A percentile compares a stretch with the other conserved stretches of the same genome.
These are phyloP conservation scores for Parochlus steinenii DNA, from an alignment of 2,888 invertebrate genomes.

Conservation along the genomic window DNA sequence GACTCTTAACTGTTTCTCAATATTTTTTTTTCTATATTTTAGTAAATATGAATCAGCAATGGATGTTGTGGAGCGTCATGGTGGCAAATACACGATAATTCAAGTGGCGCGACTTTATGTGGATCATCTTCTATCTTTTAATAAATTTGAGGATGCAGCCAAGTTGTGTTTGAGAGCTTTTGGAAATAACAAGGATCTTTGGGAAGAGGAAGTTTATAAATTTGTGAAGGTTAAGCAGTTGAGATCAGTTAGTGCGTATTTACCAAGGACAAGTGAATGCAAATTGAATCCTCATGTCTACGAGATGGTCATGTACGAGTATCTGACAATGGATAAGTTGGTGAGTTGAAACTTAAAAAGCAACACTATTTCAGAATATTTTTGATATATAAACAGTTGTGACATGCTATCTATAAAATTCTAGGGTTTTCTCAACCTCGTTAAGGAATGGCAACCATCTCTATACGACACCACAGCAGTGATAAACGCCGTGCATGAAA, in stretches of 20 bases:
- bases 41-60: constrained; percentile 73
- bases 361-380: neutral
- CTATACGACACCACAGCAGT: constrained; percentile 72
- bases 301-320: constrained; percentile 88
- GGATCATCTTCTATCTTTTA: constrained; percentile 55
- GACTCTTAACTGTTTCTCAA: neutral
- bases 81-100: constrained; percentile 30
- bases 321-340: constrained; percentile 62
- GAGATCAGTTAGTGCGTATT: constrained; percentile 58
- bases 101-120: constrained; percentile 45
- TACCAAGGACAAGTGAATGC: constrained; percentile 56
- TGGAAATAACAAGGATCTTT: constrained; percentile 62
- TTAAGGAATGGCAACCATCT: constrained; percentile 76
- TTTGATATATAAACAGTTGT: neutral
- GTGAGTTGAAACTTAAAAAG: constrained; percentile 22
- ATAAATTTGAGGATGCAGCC: constrained; percentile 68
- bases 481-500: constrained; percentile 71
- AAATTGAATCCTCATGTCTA: constrained; percentile 71
- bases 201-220: constrained; percentile 86
- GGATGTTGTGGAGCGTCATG: constrained; percentile 54
- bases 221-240: constrained; percentile 74
- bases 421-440: constrained; percentile 61
- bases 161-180: constrained; percentile 70
- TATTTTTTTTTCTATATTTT: constrained; percentile 15
- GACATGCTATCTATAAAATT: constrained; percentile 13